Evolutionary conservation across 2,113 vertebrate species (phyloP), one percentile per base, ranked within the genome.

Genomic region (Paralichthys olivaceus): DNA sequence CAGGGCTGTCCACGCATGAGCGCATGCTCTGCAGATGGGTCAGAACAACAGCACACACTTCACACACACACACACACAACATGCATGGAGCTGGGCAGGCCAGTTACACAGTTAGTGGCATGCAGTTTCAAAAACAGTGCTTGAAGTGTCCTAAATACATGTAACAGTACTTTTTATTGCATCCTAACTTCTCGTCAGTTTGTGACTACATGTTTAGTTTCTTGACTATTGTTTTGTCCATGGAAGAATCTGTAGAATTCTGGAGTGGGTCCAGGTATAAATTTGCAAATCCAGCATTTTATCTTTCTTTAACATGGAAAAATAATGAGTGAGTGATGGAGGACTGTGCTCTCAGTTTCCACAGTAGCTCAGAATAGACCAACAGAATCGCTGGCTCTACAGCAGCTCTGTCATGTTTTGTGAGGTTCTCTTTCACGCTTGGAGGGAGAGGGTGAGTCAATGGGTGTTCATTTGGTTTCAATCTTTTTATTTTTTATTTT

Each of bases 11-110:
- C 95, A 90, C 94, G 93, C 94, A 90, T 94, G 95, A 92, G 94
- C 95, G 91, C 96, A 97, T 95, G 96, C 97, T 98, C 97, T 99
- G 97, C 90, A 94, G 87, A 96, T 95, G 95, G 94, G 95, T 95
- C 93, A 91, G 75, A 92, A 93, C 87, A 93, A 90, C 87, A 87
- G 80, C 88, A 90, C 84, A 92, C 88, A 84, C 81, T 90, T 90
- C 88, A 88, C 90, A 89, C 82, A 79, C 86, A 72, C 80, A 81
- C 74, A 83, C 70, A 71, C 85, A 86, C 80, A 75, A 76, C 91
- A 92, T 90, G 90, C 88, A 89, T 80, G 84, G 86, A 85, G 88
- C 83, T 84, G 80, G 80, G 72, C 86, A 84, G 84, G 85, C 70
- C 75, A 83, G 79, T 85, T 34, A 79, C 55, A 89, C 69, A 72